Evolutionary conservation across 2,113 vertebrate genomes (phyloP).

Genomic region (Laterallus jamaicensis): DNA sequence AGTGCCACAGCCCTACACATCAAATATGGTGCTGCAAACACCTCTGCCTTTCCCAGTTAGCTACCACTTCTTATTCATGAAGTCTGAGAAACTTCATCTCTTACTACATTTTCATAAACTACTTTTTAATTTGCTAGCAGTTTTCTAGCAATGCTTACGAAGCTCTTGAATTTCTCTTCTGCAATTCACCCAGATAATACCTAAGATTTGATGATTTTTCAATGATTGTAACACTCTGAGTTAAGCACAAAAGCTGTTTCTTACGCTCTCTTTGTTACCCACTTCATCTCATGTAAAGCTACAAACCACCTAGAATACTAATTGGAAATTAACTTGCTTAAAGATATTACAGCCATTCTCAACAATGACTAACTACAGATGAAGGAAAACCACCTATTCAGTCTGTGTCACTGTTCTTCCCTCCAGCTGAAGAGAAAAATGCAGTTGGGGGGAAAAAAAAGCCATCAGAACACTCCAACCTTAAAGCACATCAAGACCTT

Average conservation of each 20-base stretch:
- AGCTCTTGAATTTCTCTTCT: not conserved
- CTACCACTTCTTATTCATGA: not conserved
- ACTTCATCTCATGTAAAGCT: not conserved
- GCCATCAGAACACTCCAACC: not conserved
- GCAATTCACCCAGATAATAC: not conserved
- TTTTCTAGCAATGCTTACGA: not conserved
- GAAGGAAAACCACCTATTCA: not conserved
- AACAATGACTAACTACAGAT: not conserved
- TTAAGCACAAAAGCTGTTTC: not conserved
- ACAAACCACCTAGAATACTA: not conserved
- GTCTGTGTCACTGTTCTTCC: not conserved
- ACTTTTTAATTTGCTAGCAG: not conserved
- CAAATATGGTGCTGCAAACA: not conserved
- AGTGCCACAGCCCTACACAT: not conserved
- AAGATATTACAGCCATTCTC: not conserved
- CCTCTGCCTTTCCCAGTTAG: not conserved
- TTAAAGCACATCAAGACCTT: not conserved
- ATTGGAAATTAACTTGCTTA: not conserved
- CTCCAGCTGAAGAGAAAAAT: not conserved
- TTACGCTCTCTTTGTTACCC: conserved; percentile 4
- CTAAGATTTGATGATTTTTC: not conserved
- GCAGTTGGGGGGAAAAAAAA: not conserved
- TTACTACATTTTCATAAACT: not conserved
- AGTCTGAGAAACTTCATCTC: not conserved
- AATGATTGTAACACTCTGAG: not conserved